phyloP scores from a whole-genome alignment of 2,888 invertebrate species.

The Galeopsomyia nigrocyanea region DNA sequence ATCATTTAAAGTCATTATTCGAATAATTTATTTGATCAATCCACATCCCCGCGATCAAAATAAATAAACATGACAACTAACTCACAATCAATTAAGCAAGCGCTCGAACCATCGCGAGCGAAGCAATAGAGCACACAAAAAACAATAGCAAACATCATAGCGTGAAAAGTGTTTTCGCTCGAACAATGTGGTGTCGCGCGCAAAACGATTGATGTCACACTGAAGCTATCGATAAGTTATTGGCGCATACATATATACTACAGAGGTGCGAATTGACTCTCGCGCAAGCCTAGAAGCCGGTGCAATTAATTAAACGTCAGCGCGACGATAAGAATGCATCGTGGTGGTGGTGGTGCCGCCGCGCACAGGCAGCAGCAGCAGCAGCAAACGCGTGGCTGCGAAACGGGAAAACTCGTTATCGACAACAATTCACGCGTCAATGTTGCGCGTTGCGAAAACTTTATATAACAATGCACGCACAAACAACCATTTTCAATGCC shows the following conservation, averaged over 20 bases:
- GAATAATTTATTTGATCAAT: no score
- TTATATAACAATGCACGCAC: constrained; percentile 20
- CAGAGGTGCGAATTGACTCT: background rate
- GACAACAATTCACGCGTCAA: constrained; percentile 30
- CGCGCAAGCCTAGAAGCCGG: background rate
- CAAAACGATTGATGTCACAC: constrained; percentile 28
- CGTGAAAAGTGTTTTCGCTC: background rate
- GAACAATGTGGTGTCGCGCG: no score
- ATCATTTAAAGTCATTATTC: no score
- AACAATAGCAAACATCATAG: background rate
- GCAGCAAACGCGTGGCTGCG: constrained; percentile 7
- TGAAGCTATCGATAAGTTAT: constrained; percentile 18
- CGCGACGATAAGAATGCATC: constrained; percentile 28
- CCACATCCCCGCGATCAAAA: no score
- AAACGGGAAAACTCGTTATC: constrained; percentile 43
- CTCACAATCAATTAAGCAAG: no score
- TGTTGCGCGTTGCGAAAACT: constrained; percentile 31
- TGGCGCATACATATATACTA: background rate
- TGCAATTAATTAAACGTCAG: constrained; percentile 40
- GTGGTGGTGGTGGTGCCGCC: background rate
- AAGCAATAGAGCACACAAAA: background rate
- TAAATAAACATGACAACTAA: no score
- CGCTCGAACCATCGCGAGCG: no score
- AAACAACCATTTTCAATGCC: no score
- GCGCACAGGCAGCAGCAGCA: background rate